Conservation (phyloP, 2,888 invertebrate species). For the Sphecodes monilicornis region DNA sequence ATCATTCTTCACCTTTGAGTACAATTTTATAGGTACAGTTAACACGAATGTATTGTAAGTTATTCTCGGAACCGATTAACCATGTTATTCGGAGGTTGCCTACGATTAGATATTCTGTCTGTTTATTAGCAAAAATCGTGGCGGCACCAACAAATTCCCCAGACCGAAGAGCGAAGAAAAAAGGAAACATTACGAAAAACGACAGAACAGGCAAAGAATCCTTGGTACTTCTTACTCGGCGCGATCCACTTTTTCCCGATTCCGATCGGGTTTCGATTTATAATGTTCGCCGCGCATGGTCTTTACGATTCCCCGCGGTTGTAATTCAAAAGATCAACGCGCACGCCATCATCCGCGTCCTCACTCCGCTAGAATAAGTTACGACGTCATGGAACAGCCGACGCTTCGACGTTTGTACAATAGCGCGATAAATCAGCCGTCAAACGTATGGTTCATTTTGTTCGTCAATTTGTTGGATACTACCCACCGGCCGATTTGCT, state of each 20-base stretch:
- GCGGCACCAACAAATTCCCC: background rate
- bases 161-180: background rate
- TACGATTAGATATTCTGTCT: background rate
- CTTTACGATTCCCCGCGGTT: conserved; percentile 19
- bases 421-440: conserved; percentile 59
- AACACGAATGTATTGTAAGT: too few species aligned
- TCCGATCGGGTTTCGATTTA: conserved; percentile 30
- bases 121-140: background rate
- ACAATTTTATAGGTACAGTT: background rate
- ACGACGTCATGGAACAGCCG: conserved; percentile 52
- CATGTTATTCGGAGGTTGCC: too few species aligned
- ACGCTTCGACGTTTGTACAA: conserved; percentile 50
- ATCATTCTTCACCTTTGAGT: background rate
- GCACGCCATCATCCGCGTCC: conserved; percentile 28
- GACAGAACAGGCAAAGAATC: background rate
- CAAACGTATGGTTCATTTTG: conserved; percentile 53
- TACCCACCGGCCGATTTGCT: conserved; percentile 1
- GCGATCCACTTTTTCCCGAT: conserved; percentile 29
- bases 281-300: conserved; percentile 32
- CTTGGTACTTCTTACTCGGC: conserved; percentile 6
- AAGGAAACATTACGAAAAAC: background rate
- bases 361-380: conserved; percentile 45
- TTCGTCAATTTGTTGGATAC: conserved; percentile 59
- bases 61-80: too few species aligned
- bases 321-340: conserved; percentile 45